Percentiles rank a stretch among this genome's conserved stretches.
Evolutionary conservation across 2,797 vertebrate species (phyloP).

Genomic region (Gallinago solitaria): DNA sequence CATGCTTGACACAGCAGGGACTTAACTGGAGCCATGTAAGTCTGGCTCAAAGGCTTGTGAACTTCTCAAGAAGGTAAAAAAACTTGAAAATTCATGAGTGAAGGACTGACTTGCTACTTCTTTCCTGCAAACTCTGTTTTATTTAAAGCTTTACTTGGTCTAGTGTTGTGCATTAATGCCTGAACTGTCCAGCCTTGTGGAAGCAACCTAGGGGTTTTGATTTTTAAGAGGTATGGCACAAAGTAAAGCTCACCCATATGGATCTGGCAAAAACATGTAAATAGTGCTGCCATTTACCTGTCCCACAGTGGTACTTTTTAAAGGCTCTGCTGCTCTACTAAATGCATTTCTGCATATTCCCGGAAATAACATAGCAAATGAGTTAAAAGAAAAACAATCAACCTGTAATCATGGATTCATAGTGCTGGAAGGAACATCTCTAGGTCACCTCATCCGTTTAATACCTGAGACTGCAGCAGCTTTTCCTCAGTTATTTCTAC

Average conservation of each 20-base stretch:
- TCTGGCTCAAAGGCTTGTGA: constrained; percentile 44
- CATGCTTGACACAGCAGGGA: constrained; percentile 11
- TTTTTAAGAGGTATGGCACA: neutral
- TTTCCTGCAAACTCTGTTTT: constrained; percentile 33
- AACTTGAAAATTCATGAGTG: constrained; percentile 21
- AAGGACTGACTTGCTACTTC: neutral
- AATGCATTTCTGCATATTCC: neutral
- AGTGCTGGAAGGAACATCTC: neutral
- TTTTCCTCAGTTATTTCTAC: neutral
- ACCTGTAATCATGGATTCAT: neutral
- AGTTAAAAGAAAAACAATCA: neutral
- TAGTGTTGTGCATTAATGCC: neutral
- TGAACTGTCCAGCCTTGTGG: neutral
- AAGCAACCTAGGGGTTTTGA: neutral
- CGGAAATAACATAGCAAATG: neutral
- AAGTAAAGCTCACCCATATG: neutral
- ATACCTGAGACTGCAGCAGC: neutral
- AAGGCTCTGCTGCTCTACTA: neutral
- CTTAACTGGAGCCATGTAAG: constrained; percentile 16
- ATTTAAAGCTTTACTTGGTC: neutral
- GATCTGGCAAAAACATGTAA: neutral
- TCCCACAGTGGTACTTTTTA: neutral
- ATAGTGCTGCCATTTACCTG: neutral
- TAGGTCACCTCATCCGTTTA: neutral
- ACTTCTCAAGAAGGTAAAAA: constrained; percentile 47